These are phyloP conservation scores for Carpatolechia fugitivella DNA, from an alignment of 2,888 invertebrate genomes.

Conservation along the genomic window DNA sequence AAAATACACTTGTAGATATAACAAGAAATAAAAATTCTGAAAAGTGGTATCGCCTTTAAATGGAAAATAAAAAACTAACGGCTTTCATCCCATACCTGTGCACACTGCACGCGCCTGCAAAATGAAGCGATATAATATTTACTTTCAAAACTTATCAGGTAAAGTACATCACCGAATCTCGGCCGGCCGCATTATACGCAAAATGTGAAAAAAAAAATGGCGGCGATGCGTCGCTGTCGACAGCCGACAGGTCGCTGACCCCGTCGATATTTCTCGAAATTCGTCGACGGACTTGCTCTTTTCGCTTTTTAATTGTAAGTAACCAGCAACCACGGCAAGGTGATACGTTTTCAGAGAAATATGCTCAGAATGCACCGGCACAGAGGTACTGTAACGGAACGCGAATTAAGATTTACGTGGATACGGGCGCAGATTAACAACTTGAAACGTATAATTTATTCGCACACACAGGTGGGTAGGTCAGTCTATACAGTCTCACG, in stretches of 20 bases:
- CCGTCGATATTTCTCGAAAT: conserved; percentile 78
- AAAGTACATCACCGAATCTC: conserved; percentile 42
- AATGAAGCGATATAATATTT: conserved; percentile 10
- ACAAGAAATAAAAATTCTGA: background rate
- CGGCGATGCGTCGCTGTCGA: conserved; percentile 59
- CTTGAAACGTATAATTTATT: background rate
- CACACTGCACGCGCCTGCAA: background rate
- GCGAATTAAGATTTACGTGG: conserved; percentile 64
- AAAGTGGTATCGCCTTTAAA: background rate
- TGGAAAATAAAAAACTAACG: background rate
- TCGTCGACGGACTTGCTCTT: conserved; percentile 71
- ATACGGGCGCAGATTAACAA: conserved; percentile 49
- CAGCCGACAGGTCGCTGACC: conserved; percentile 64
- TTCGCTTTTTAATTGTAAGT: conserved; percentile 77
- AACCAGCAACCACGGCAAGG: conserved; percentile 68
- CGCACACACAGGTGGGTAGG: no score
- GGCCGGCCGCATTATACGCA: conserved; percentile 52
- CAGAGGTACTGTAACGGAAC: conserved; percentile 68
- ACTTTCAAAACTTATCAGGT: conserved; percentile 21
- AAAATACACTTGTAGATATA: background rate
- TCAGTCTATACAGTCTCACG: no score
- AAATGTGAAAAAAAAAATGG: conserved; percentile 62
- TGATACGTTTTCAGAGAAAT: conserved; percentile 71
- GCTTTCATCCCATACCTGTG: background rate
- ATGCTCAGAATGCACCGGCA: conserved; percentile 57